These are phyloP conservation scores for Rissa tridactyla DNA, from an alignment of 2,113 vertebrate genomes.

Conservation along the genomic window DNA sequence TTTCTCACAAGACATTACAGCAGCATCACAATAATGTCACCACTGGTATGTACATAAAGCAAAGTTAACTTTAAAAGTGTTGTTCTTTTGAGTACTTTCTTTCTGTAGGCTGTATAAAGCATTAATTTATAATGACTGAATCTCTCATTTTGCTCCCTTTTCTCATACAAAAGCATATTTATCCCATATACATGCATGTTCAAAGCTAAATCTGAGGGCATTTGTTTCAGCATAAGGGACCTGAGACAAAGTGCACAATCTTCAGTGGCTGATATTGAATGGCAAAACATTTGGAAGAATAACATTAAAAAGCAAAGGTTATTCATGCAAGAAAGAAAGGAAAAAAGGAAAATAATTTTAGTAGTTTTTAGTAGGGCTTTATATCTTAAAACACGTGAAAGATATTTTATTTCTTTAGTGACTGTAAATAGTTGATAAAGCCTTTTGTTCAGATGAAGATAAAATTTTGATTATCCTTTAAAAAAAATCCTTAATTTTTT, in stretches of 20 bases:
- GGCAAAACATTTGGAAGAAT: background rate
- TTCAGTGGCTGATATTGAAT: background rate
- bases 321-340: background rate
- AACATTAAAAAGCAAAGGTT: background rate
- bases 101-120: background rate
- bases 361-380: background rate
- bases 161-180: background rate
- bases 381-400: background rate
- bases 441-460: background rate
- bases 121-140: slow-evolving; percentile 2
- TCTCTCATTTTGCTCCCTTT: background rate
- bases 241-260: background rate
- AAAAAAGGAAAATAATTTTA: background rate
- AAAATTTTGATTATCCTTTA: background rate
- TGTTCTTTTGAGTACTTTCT: background rate
- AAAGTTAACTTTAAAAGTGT: background rate
- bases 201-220: background rate
- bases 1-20: slow-evolving; percentile 44
- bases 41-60: background rate
- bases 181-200: background rate
- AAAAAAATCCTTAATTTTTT: background rate
- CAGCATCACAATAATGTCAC: slow-evolving; percentile 16
- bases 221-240: background rate
- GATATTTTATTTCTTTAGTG: background rate
- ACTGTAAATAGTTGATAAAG: background rate